Percentiles rank a stretch among this genome's conserved stretches.
phyloP scores from a whole-genome alignment of 2,888 invertebrate genomes.

The Antheraea assamensis region DNA sequence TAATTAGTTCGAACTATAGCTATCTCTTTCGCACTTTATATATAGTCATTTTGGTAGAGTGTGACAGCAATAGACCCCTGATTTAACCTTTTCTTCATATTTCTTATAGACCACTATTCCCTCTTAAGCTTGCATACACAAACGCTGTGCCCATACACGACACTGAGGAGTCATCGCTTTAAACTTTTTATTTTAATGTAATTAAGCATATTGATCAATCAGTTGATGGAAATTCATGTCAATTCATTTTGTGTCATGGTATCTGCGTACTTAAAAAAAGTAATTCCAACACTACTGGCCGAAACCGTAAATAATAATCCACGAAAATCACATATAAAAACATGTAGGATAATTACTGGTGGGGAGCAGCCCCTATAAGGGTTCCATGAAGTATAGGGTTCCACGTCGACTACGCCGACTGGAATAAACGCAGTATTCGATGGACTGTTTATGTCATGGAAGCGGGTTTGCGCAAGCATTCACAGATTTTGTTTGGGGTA shows the following conservation, averaged over 20 bases:
- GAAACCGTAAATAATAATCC: slow-evolving; percentile 78
- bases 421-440: slow-evolving; percentile 69
- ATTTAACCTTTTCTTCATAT: too few species aligned
- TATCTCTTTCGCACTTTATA: too few species aligned
- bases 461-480: slow-evolving; percentile 83
- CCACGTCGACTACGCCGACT: slow-evolving; percentile 36
- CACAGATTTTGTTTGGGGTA: slow-evolving; percentile 82
- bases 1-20: too few species aligned
- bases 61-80: too few species aligned
- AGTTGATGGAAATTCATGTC: neutral
- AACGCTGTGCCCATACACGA: too few species aligned
- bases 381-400: slow-evolving; percentile 62
- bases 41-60: too few species aligned
- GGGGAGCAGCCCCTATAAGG: slow-evolving; percentile 71
- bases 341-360: slow-evolving; percentile 79
- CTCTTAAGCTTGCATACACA: too few species aligned
- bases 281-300: slow-evolving; percentile 44
- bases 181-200: too few species aligned
- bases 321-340: slow-evolving; percentile 78
- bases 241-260: neutral
- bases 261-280: slow-evolving; percentile 18
- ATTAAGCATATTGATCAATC: too few species aligned
- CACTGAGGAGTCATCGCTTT: too few species aligned
- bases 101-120: too few species aligned
- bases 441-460: slow-evolving; percentile 79